Conservation (phyloP, 37 sponge, comb jelly and placozoan species). For the Spongia lamella region DNA sequence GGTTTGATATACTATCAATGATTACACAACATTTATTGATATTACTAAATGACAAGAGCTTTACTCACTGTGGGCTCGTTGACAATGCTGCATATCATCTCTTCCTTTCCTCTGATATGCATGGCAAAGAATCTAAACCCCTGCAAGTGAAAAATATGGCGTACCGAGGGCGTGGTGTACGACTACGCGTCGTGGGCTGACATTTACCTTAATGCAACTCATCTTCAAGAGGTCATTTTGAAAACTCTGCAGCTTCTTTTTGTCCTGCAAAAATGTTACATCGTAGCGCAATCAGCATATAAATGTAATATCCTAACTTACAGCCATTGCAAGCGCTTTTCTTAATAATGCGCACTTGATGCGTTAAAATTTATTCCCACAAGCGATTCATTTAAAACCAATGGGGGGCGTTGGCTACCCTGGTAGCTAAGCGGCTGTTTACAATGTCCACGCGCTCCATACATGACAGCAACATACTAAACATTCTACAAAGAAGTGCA, state of each 20-base stretch:
- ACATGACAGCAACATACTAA: constrained; percentile 15
- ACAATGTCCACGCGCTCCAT: too few species aligned
- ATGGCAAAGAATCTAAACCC: constrained; percentile 84
- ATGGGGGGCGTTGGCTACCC: too few species aligned
- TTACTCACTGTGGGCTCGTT: constrained; percentile 77
- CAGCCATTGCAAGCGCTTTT: too few species aligned
- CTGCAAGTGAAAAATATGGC: constrained; percentile 22
- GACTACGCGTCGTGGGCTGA: not conserved
- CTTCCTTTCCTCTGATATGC: constrained; percentile 82
- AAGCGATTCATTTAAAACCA: too few species aligned
- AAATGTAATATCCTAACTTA: too few species aligned
- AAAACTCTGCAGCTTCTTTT: constrained; percentile 72
- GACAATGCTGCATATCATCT: constrained; percentile 78
- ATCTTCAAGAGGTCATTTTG: constrained; percentile 57
- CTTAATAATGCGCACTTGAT: too few species aligned
- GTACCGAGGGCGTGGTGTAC: too few species aligned
- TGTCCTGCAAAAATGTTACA: constrained; percentile 26
- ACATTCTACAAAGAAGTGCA: constrained; percentile 50
- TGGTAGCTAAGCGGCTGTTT: too few species aligned
- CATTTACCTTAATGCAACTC: constrained; percentile 79
- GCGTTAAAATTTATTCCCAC: too few species aligned
- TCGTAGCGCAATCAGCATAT: too few species aligned
- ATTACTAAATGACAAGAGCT: not conserved
- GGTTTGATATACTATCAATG: too few species aligned
- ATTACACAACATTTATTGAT: too few species aligned